Percentiles rank a stretch among this genome's conserved stretches.
phyloP scores from a whole-genome alignment of 2,888 invertebrate species.

The Notodonta ziczac region DNA sequence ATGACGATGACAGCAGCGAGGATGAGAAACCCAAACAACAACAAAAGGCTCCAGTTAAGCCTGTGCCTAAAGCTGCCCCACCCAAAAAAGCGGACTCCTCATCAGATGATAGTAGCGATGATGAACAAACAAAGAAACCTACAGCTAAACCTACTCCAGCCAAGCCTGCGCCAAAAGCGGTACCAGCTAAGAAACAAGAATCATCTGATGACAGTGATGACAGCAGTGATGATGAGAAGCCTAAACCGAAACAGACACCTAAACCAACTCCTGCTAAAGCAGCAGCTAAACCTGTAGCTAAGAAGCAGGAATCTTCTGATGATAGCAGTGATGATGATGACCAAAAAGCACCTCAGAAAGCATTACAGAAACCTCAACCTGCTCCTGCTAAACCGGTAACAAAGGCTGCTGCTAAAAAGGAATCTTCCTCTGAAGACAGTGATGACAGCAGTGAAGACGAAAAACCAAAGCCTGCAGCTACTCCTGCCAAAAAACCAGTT shows the following conservation, averaged over 20 bases:
- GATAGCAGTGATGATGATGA: constrained; percentile 55
- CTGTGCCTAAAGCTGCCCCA: constrained; percentile 44
- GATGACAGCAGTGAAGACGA: constrained; percentile 55
- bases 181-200: constrained; percentile 50
- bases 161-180: constrained; percentile 33
- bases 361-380: constrained; percentile 34
- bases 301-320: constrained; percentile 36
- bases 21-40: constrained; percentile 43
- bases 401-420: constrained; percentile 46
- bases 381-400: constrained; percentile 34
- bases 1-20: constrained; percentile 47
- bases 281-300: constrained; percentile 32
- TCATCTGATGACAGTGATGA: constrained; percentile 67
- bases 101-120: constrained; percentile 68
- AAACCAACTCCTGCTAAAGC: constrained; percentile 44
- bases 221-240: constrained; percentile 63
- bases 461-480: constrained; percentile 40
- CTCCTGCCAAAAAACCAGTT: constrained; percentile 22
- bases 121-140: constrained; percentile 56
- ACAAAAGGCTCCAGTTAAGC: constrained; percentile 27
- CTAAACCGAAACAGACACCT: constrained; percentile 41
- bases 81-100: constrained; percentile 60
- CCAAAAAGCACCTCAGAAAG: constrained; percentile 37
- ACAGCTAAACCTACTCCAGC: constrained; percentile 39
- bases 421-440: constrained; percentile 53